Percentiles rank a stretch among this genome's conserved stretches.
phyloP scores from a whole-genome alignment of 2,888 invertebrate species.

The Seira sanloemensis region DNA sequence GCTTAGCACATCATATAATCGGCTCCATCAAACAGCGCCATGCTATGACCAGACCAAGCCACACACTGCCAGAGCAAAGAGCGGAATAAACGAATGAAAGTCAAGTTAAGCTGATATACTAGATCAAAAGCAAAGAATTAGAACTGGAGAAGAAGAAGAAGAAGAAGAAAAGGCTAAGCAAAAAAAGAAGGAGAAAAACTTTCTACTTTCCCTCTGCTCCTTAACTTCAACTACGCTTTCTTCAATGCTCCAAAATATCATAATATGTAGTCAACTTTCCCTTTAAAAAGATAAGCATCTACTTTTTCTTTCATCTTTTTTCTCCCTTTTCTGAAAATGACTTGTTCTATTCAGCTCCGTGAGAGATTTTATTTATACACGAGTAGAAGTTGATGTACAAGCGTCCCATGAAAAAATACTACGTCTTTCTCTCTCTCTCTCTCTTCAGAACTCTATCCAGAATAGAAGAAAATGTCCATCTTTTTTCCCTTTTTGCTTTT shows the following conservation, averaged over 20 bases:
- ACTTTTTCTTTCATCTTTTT: conserved; percentile 39
- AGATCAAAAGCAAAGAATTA: conserved; percentile 32
- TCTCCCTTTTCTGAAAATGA: conserved; percentile 34
- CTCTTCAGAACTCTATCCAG: background rate
- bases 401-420: conserved; percentile 3
- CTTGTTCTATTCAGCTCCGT: conserved; percentile 42
- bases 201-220: background rate
- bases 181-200: conserved; percentile 7
- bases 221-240: conserved; percentile 21
- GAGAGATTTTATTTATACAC: conserved; percentile 19
- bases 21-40: conserved; percentile 10
- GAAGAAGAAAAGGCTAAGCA: conserved; percentile 7
- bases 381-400: conserved; percentile 28
- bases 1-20: conserved; percentile 15
- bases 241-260: background rate
- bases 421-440: background rate
- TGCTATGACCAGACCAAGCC: background rate
- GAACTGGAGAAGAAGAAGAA: conserved; percentile 35
- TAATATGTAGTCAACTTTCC: background rate
- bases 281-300: conserved; percentile 21
- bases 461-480: conserved; percentile 21
- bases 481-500: conserved; percentile 8
- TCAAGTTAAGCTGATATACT: conserved; percentile 39
- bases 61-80: conserved; percentile 32
- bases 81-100: conserved; percentile 38